Evolutionary conservation across 64 coral and sea anemone species (phyloP).

Genomic region (Acropora yongei): DNA sequence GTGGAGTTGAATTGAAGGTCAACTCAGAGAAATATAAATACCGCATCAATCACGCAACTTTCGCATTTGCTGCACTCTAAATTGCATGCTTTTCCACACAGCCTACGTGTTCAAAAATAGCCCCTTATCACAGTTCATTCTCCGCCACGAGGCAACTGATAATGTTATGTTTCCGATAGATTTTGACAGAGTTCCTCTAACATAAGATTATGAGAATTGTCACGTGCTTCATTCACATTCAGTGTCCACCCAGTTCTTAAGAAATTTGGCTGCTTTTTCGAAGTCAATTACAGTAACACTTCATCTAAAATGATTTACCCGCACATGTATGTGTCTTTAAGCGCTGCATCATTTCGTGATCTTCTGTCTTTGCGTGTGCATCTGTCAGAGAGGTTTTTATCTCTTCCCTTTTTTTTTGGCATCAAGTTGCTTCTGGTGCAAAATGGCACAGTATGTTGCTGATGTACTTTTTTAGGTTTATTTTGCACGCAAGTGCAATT

Average conservation of each 20-base stretch:
- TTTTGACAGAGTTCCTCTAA: too few species aligned
- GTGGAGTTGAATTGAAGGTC: not conserved
- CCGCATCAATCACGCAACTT: not conserved
- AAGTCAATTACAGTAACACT: not conserved
- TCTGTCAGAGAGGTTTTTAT: not conserved
- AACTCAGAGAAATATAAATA: not conserved
- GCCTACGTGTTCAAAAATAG: slow-evolving; percentile 2
- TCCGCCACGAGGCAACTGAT: not conserved
- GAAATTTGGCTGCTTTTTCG: not conserved
- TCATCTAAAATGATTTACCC: not conserved
- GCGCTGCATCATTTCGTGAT: not conserved
- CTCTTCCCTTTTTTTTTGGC: not conserved
- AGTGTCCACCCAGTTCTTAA: not conserved
- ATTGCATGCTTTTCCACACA: not conserved
- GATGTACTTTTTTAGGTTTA: not conserved
- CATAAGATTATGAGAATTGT: not conserved
- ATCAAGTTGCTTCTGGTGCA: too few species aligned
- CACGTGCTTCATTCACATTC: not conserved
- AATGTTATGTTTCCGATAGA: not conserved
- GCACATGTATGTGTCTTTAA: not conserved
- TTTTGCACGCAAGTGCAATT: not conserved
- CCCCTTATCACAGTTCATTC: not conserved
- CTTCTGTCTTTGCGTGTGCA: not conserved
- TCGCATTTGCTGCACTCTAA: not conserved
- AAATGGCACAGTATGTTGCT: not conserved